A percentile compares a stretch with the other conserved stretches of the same genome.
These are phyloP conservation scores for Elanus axillaris DNA, from an alignment of 2,113 vertebrate genomes.

Conservation along the genomic window DNA sequence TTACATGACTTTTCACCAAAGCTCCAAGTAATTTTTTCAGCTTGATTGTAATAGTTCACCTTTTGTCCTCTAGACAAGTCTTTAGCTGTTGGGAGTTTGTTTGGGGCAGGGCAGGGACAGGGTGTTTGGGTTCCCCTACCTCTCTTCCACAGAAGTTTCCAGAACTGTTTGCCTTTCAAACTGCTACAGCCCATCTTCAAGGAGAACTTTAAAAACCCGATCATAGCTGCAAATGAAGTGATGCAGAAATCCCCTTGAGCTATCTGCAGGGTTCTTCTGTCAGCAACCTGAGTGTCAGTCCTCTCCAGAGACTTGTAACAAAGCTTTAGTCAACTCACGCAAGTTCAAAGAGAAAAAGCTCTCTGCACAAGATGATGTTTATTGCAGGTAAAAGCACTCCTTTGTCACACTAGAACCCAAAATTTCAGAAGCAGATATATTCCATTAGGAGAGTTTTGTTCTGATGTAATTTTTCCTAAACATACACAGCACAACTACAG, in stretches of 20 bases:
- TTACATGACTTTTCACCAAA: not conserved
- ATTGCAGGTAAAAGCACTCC: not conserved
- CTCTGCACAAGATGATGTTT: conserved; percentile 39
- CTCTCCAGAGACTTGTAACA: conserved; percentile 43
- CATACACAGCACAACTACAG: not conserved
- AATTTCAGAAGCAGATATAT: conserved; percentile 44
- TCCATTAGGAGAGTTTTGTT: conserved; percentile 28
- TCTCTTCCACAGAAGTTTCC: not conserved
- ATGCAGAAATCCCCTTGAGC: conserved; percentile 64
- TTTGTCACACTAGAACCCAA: not conserved
- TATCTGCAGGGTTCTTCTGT: conserved; percentile 65
- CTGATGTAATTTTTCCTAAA: conserved; percentile 46
- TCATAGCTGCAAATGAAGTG: not conserved
- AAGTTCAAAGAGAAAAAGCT: conserved; percentile 67
- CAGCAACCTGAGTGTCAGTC: conserved; percentile 67
- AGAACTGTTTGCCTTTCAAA: conserved; percentile 26
- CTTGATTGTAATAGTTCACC: not conserved
- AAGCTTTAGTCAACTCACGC: conserved; percentile 32
- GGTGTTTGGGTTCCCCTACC: not conserved
- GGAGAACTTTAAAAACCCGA: conserved; percentile 2
- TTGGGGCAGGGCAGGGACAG: too few relatives aligned
- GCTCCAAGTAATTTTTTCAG: not conserved
- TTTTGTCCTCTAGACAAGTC: not conserved
- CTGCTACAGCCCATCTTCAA: not conserved
- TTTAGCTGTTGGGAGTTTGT: not conserved